phyloP scores from a whole-genome alignment of 2,113 vertebrate species.

The Bufo bufo region DNA sequence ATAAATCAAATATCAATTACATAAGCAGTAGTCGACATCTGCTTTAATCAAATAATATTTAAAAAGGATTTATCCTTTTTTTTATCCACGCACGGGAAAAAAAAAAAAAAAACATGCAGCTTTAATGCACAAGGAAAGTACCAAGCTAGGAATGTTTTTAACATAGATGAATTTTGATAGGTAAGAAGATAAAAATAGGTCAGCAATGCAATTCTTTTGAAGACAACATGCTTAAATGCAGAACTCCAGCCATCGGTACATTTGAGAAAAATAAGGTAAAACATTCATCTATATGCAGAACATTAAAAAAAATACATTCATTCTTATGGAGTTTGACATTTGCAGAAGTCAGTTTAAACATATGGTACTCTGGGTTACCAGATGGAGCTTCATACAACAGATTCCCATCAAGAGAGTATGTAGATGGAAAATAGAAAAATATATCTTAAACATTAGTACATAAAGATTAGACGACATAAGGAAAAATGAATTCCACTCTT shows the following conservation, averaged over 20 bases:
- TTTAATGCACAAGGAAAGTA: constrained; percentile 65
- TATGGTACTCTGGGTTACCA: constrained; percentile 53
- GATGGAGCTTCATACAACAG: constrained; percentile 56
- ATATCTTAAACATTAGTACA: constrained; percentile 48
- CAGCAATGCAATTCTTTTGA: constrained; percentile 50
- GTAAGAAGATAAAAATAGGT: constrained; percentile 54
- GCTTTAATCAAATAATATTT: constrained; percentile 86
- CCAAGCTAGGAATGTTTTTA: constrained; percentile 63
- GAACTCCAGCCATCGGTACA: not conserved
- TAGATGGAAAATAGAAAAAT: constrained; percentile 46
- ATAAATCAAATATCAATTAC: constrained; percentile 90
- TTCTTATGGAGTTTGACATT: constrained; percentile 53
- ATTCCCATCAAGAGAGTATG: constrained; percentile 49
- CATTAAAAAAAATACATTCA: constrained; percentile 45
- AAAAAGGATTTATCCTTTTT: constrained; percentile 78
- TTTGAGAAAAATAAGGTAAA: constrained; percentile 34
- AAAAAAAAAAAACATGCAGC: constrained; percentile 61
- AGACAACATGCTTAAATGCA: constrained; percentile 53
- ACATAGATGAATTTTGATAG: constrained; percentile 19
- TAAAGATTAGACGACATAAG: constrained; percentile 54
- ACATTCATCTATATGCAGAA: constrained; percentile 46
- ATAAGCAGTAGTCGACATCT: constrained; percentile 82
- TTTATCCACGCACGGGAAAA: constrained; percentile 70
- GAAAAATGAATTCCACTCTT: constrained; percentile 52
- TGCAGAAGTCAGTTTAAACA: constrained; percentile 55